phyloP scores from a whole-genome alignment of 2,888 invertebrate species.

The Eremobia ochroleuca region DNA sequence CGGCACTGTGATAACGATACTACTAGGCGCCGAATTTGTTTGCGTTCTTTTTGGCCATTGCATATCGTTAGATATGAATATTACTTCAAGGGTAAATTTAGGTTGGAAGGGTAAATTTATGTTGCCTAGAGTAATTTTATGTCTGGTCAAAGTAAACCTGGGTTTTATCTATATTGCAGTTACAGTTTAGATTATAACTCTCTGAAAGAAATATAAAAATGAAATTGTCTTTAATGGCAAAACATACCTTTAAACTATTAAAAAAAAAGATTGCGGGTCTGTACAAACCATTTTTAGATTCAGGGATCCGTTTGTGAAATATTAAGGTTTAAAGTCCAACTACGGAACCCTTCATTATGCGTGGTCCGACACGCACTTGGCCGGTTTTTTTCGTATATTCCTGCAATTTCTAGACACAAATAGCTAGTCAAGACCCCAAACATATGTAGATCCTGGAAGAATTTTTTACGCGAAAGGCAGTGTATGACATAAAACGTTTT shows the following conservation, averaged over 20 bases:
- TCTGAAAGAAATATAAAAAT: neutral
- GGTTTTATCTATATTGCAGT: neutral
- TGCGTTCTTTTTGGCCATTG: conserved; percentile 75
- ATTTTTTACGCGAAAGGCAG: neutral
- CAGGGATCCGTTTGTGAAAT: too few relatives aligned
- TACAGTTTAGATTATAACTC: neutral
- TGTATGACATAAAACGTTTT: too few relatives aligned
- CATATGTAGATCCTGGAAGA: too few relatives aligned
- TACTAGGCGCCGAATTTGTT: conserved; percentile 73
- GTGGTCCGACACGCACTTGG: too few relatives aligned
- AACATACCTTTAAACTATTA: too few relatives aligned
- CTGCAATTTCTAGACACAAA: neutral
- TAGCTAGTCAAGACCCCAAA: neutral
- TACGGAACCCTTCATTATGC: too few relatives aligned
- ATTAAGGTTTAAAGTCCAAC: too few relatives aligned
- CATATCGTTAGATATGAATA: conserved; percentile 68
- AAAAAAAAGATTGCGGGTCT: too few relatives aligned
- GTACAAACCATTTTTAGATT: too few relatives aligned
- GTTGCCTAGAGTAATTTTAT: neutral
- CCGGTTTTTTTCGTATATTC: neutral
- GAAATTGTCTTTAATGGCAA: neutral
- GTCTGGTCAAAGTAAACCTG: neutral
- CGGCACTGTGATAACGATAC: conserved; percentile 79
- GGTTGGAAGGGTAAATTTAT: neutral
- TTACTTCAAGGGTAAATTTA: conserved; percentile 1